Evolutionary conservation across 2,113 vertebrate genomes (phyloP).

Genomic region (Lepidiolamprologus cunningtoni): DNA sequence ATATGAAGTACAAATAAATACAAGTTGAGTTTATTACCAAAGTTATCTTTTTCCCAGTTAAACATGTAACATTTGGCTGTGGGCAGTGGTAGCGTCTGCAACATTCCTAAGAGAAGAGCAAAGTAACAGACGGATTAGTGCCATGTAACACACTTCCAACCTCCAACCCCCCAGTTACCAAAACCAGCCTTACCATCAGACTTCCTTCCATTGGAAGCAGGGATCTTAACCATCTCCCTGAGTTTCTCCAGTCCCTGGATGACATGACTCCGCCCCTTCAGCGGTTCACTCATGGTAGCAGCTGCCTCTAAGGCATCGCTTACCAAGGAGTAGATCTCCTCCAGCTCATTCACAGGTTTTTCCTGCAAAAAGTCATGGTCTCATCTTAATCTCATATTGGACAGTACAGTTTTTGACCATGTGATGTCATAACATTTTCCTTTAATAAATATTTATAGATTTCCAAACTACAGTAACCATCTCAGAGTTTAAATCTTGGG

Average conservation of each 20-base stretch:
- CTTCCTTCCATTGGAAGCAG: slow-evolving; percentile 45
- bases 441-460: background rate
- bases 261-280: slow-evolving; percentile 68
- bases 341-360: slow-evolving; percentile 74
- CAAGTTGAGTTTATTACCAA: slow-evolving; percentile 75
- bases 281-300: slow-evolving; percentile 44
- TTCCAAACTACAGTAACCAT: background rate
- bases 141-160: background rate
- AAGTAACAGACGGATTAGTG: background rate
- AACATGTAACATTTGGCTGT: slow-evolving; percentile 84
- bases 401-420: background rate
- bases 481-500: background rate
- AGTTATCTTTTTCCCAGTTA: slow-evolving; percentile 92
- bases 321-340: slow-evolving; percentile 68
- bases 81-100: slow-evolving; percentile 81
- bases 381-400: background rate
- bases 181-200: slow-evolving; percentile 62
- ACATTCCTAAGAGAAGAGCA: slow-evolving; percentile 47
- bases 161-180: background rate
- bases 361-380: slow-evolving; percentile 26
- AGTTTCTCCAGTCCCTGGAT: slow-evolving; percentile 68
- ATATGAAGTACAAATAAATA: background rate
- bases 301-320: slow-evolving; percentile 76
- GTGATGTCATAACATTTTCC: background rate
- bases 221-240: slow-evolving; percentile 66